Base-by-base conservation (phyloP, 53 echinoderm and acorn worm species). In the Patiria pectinifera region DNA sequence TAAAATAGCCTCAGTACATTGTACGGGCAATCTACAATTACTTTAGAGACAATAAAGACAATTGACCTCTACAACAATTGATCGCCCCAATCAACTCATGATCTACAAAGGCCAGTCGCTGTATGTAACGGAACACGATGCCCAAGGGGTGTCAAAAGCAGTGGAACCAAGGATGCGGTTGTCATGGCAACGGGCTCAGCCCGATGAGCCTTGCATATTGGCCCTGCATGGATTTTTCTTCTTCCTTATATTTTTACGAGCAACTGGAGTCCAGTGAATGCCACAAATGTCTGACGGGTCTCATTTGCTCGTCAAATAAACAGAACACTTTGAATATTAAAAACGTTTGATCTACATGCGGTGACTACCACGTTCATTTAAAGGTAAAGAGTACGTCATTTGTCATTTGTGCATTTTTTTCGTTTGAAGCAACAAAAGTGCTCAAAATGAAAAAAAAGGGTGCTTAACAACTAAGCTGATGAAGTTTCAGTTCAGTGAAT, bases 91-190 rank as follows among this genome's bases (percentile, higher is more conserved):
- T 13, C 19, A 18, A 15, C 19, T 15, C 66, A 0, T 13, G 66
- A 66, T 18, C 8, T 2, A 53, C 53, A 8, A 53, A 8, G 53
- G 53, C 53, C 53, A 8, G 53, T 53, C 53, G 53, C 53, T 53
- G 53, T 53, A 24, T 83, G 26, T 59, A 83, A 83, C 82, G 58
- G 46, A 53, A 59, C 83, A 61, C 83, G 58, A 25, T 60, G 24
- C 60, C 59, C 59, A 59, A n/a, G 45, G 59, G 18, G 85, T 69
- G 85, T 69, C 85, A 85, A 85, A 63, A 63, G 35, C 43, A 85
- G 35, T n/a, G 45, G 63, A 69, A 24, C 60, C 24, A 69, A 19
- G 85, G 85, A 85, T 85, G 70, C 19, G 85, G 69, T 85, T 85
- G 70, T 45, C 85, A 85, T 16, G 69, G 66, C 21, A 69, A 85